Evolutionary conservation across 2,888 invertebrate species (phyloP).

Genomic region (Caenorhabditis sp.): DNA sequence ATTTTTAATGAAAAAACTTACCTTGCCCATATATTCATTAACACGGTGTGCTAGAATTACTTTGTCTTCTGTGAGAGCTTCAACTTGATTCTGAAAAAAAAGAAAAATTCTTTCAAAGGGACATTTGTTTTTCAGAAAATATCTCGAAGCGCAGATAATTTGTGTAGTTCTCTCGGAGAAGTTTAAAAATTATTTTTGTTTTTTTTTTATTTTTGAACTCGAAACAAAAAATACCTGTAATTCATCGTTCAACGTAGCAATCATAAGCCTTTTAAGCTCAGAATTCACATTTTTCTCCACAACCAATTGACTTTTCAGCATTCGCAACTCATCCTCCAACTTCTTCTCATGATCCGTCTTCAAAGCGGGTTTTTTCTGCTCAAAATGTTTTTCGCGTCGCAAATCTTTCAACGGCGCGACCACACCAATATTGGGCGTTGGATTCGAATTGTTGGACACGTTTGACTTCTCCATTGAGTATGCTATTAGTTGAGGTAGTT

Average conservation of each 20-base stretch:
- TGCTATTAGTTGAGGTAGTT: constrained; percentile 38
- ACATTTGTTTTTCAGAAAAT: neutral
- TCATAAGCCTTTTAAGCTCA: constrained; percentile 88
- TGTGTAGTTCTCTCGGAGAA: neutral
- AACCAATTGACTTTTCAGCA: constrained; percentile 34
- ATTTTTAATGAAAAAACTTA: constrained; percentile 69
- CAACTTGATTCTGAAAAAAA: constrained; percentile 79
- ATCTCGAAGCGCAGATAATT: neutral
- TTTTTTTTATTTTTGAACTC: constrained; percentile 63
- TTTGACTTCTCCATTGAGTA: constrained; percentile 24
- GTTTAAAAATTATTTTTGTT: neutral
- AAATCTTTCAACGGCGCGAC: neutral
- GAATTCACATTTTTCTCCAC: constrained; percentile 80
- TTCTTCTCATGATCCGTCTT: constrained; percentile 3
- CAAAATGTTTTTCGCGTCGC: neutral
- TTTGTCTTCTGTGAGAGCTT: constrained; percentile 89
- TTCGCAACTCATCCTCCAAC: constrained; percentile 30
- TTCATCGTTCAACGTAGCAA: constrained; percentile 94
- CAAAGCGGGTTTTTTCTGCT: neutral
- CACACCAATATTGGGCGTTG: neutral
- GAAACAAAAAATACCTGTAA: constrained; percentile 75
- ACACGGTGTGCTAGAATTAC: constrained; percentile 85
- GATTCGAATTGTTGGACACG: constrained; percentile 17
- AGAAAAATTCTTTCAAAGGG: neutral
- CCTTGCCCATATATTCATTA: constrained; percentile 84